phyloP scores from a whole-genome alignment of 2,888 invertebrate genomes.

The Pollenia griseotomentosa region DNA sequence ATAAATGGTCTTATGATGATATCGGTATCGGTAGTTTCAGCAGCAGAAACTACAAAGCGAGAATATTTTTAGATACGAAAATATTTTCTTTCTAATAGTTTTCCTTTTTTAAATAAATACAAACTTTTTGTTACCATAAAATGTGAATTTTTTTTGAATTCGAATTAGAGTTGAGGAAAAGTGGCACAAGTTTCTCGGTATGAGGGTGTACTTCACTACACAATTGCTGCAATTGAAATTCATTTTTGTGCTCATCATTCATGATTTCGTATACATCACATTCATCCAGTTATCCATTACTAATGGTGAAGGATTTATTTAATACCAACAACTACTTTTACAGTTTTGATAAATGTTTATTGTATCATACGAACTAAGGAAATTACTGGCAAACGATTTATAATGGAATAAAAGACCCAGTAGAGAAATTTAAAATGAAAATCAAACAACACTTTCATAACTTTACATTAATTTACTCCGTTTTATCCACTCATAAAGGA shows the following conservation, averaged over 20 bases:
- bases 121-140: slow-evolving; percentile 5
- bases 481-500: too few species aligned
- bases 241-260: slow-evolving; percentile 54
- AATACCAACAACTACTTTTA: slow-evolving; percentile 41
- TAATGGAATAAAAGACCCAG: not conserved
- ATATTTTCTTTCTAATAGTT: slow-evolving; percentile 44
- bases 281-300: slow-evolving; percentile 52
- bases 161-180: slow-evolving; percentile 20
- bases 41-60: slow-evolving; percentile 20
- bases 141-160: slow-evolving; percentile 16
- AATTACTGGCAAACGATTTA: slow-evolving; percentile 17
- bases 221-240: slow-evolving; percentile 61
- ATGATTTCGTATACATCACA: slow-evolving; percentile 52
- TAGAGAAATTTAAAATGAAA: not conserved
- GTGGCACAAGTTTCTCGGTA: not conserved
- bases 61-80: slow-evolving; percentile 11
- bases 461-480: too few species aligned
- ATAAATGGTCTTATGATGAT: slow-evolving; percentile 62
- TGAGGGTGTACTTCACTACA: slow-evolving; percentile 15
- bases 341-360: slow-evolving; percentile 47
- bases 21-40: slow-evolving; percentile 50
- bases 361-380: slow-evolving; percentile 5
- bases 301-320: slow-evolving; percentile 63
- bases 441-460: too few species aligned
- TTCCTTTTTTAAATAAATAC: slow-evolving; percentile 9